phyloP scores from a whole-genome alignment of 2,888 invertebrate genomes.

The Salticus scenicus region DNA sequence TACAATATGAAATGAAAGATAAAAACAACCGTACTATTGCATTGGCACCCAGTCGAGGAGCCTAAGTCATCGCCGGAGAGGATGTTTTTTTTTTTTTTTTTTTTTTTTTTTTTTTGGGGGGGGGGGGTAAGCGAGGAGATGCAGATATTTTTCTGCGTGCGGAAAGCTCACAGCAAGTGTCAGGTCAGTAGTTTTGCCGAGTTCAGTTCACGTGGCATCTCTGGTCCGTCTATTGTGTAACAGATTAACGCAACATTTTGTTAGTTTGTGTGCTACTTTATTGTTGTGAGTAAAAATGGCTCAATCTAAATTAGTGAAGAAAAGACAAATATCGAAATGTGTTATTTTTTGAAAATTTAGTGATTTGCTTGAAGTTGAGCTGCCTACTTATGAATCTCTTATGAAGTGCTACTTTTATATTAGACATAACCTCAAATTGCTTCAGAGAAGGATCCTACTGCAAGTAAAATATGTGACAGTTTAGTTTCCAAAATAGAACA shows the following conservation, averaged over 20 bases:
- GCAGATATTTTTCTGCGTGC: too few species aligned
- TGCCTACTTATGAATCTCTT: neutral
- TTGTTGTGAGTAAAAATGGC: slow-evolving; percentile 11
- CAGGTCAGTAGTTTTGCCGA: neutral
- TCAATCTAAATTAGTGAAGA: slow-evolving; percentile 5
- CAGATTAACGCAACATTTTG: neutral
- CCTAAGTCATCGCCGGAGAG: neutral
- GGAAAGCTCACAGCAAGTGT: neutral
- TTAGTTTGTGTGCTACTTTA: neutral
- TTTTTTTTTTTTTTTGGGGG: too few species aligned
- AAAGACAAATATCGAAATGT: neutral
- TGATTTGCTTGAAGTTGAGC: neutral
- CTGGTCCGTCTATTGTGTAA: neutral
- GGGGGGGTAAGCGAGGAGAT: neutral
- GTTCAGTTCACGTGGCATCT: neutral
- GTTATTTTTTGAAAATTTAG: neutral
- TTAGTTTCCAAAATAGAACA: neutral
- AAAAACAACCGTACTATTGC: neutral
- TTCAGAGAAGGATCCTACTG: neutral
- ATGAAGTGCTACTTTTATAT: neutral
- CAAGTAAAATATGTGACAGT: neutral
- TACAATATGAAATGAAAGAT: neutral
- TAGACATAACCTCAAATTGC: neutral
- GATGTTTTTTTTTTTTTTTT: too few species aligned
- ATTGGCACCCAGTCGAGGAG: neutral